Percentiles rank a stretch among this genome's conserved stretches.
Conservation (phyloP, 2,797 vertebrate species). For the Paramormyrops hopkinsi region DNA sequence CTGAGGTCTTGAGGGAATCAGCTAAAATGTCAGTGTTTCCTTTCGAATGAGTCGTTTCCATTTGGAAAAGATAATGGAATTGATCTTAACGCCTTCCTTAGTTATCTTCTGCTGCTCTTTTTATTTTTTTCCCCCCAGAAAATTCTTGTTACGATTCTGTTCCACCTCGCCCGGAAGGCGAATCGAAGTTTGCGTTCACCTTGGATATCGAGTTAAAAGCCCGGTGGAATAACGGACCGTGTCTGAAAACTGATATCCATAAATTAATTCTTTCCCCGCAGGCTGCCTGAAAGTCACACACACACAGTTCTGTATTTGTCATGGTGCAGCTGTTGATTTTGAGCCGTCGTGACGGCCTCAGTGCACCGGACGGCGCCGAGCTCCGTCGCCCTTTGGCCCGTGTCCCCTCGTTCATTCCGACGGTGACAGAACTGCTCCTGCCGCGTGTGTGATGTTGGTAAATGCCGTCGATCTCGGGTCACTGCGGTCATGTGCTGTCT, state of each 20-base stretch:
- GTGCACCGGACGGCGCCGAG: background rate
- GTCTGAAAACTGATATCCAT: background rate
- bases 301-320: background rate
- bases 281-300: background rate
- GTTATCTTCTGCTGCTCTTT: background rate
- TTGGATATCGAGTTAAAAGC: background rate
- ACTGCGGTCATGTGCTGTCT: background rate
- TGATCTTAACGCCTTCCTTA: background rate
- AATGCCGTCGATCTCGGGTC: background rate
- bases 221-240: background rate
- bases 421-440: background rate
- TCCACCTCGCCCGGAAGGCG: background rate
- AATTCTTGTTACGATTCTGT: background rate
- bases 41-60: background rate
- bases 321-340: background rate
- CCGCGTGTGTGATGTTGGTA: background rate
- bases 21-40: background rate
- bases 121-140: background rate
- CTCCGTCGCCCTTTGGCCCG: background rate
- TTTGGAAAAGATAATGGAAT: slow-evolving; percentile 1
- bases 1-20: background rate
- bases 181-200: background rate
- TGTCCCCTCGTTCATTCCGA: background rate
- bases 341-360: background rate
- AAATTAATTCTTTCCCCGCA: background rate